Evolutionary conservation across 2,888 invertebrate genomes (phyloP), one percentile per base, ranked within the genome.

Genomic region (Amphiduros pacificus): DNA sequence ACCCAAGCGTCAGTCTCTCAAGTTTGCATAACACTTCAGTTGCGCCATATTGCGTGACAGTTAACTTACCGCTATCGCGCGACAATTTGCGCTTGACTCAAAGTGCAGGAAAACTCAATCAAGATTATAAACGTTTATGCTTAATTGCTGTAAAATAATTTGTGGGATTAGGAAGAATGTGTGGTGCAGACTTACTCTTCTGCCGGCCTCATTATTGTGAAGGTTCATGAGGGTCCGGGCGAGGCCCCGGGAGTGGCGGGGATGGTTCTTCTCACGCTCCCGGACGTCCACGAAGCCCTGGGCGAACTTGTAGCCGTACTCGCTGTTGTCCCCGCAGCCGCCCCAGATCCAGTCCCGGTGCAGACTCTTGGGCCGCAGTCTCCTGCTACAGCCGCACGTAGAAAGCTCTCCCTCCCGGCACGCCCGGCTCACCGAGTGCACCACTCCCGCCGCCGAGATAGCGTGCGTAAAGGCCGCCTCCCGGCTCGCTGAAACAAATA

Each of bases 161-260:
- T n/a, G n/a, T n/a, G n/a, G n/a, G n/a, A n/a, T n/a, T n/a, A n/a
- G n/a, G n/a, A n/a, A n/a, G n/a, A n/a, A n/a, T n/a, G n/a, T 5
- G 31, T 9, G 26, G 24, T 24, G n/a, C 27, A 60, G 53, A 70
- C 89, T 87, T 86, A 97, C 96, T 89, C 94, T 87, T 79, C 98
- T 86, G 14, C 98, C 98, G 40, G 96, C 98, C 82, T 99, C 96
- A 83, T 98, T 99, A 85, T 98, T 98, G 83, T 97, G 96, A 59
- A 97, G 85, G 74, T 98, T 97, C 94, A 98, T 97, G 68, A 97
- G 86, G 77, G 92, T 90, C 44, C 93, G 85, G 1, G 93, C 94
- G 44, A 80, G 90, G 73, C 92, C 91, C 61, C 88, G 87, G 66
- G 92, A 91, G 62, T 92, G 91, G 71, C 91, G 86, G 77, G 91